Conservation (phyloP, 2,888 invertebrate species). For the Leptodirus hochenwartii region DNA sequence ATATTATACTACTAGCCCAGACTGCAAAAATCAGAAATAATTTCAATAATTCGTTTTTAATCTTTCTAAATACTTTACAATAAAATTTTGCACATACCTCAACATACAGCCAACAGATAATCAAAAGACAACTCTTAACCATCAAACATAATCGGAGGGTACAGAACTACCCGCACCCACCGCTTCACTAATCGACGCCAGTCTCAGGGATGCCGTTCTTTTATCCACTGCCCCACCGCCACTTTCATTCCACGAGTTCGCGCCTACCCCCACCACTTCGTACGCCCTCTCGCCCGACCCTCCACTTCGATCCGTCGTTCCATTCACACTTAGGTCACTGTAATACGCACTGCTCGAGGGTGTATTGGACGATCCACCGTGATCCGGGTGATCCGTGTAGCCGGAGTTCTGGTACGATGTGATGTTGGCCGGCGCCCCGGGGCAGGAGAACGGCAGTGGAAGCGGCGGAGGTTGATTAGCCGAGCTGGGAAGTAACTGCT, state of each 20-base stretch:
- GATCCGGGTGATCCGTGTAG: constrained; percentile 38
- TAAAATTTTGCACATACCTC: too few species aligned
- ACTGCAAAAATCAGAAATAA: too few species aligned
- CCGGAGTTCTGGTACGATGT: constrained; percentile 59
- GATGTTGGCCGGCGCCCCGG: constrained; percentile 37
- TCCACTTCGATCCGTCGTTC: too few species aligned
- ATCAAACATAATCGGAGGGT: constrained; percentile 39
- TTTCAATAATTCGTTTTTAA: too few species aligned
- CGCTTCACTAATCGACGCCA: constrained; percentile 39
- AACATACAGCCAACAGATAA: too few species aligned
- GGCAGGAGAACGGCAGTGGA: too few species aligned
- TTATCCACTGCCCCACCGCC: constrained; percentile 19
- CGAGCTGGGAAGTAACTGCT: too few species aligned
- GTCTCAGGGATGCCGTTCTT: constrained; percentile 26
- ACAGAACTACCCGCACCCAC: too few species aligned
- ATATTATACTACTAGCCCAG: too few species aligned
- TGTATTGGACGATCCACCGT: constrained; percentile 31
- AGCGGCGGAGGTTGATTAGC: too few species aligned
- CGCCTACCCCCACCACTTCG: constrained; percentile 37
- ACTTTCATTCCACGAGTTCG: constrained; percentile 29
- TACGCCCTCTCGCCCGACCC: constrained; percentile 36
- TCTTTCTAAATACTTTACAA: too few species aligned
- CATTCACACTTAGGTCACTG: constrained; percentile 45
- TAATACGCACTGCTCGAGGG: constrained; percentile 62
- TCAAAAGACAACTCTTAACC: too few species aligned